Percentiles rank a stretch among this genome's conserved stretches.
Evolutionary conservation across 2,888 invertebrate genomes (phyloP).

Genomic region (Sesia bembeciformis): DNA sequence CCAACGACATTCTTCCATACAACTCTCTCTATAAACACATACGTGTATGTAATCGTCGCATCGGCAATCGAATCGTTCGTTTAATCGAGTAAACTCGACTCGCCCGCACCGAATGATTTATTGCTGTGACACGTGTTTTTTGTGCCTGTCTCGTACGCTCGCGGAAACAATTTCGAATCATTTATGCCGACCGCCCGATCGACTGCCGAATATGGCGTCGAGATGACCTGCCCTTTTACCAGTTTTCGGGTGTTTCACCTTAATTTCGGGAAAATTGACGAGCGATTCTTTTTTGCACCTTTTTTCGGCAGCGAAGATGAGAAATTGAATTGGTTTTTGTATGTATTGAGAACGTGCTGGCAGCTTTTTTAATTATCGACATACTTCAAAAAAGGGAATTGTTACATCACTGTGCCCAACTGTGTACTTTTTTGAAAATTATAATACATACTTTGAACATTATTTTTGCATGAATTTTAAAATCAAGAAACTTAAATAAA

Average conservation of each 20-base stretch:
- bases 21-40: conserved; percentile 61
- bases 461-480: no score
- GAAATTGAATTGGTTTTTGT: conserved; percentile 35
- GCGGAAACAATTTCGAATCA: conserved; percentile 71
- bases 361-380: not conserved
- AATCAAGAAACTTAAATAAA: no score
- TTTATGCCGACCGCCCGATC: conserved; percentile 64
- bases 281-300: conserved; percentile 25
- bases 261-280: conserved; percentile 47
- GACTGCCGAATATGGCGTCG: conserved; percentile 38
- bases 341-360: not conserved
- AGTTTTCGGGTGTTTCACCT: conserved; percentile 50
- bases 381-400: no score
- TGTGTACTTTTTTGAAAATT: no score
- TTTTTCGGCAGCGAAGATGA: conserved; percentile 30
- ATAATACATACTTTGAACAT: no score
- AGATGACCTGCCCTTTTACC: conserved; percentile 29
- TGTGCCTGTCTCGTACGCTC: conserved; percentile 42
- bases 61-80: conserved; percentile 63
- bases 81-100: conserved; percentile 66
- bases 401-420: no score
- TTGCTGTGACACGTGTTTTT: conserved; percentile 70
- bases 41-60: conserved; percentile 48
- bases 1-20: conserved; percentile 59
- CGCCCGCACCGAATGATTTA: conserved; percentile 63